Evolutionary conservation across 2,888 invertebrate species (phyloP).

Genomic region (Hemithea aestivaria): DNA sequence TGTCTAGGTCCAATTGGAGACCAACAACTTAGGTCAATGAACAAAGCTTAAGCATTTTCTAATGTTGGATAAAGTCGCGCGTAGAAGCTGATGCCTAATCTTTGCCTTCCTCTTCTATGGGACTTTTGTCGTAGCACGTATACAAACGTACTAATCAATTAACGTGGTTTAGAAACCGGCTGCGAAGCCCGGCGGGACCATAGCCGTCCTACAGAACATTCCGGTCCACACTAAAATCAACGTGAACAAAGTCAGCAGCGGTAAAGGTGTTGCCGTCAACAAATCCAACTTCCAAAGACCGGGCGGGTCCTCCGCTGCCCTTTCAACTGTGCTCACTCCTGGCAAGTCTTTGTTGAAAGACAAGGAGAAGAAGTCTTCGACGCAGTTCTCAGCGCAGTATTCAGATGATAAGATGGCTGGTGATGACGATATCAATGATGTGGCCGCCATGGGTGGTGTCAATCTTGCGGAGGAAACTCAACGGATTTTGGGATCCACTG

Average conservation of each 20-base stretch:
- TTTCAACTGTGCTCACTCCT: conserved; percentile 60
- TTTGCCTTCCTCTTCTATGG: too few relatives aligned
- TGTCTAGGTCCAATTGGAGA: too few relatives aligned
- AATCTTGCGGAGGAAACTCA: conserved; percentile 98
- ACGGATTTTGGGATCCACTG: conserved; percentile 93
- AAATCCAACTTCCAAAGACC: conserved; percentile 55
- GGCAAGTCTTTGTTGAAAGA: conserved; percentile 85
- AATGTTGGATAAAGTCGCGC: too few relatives aligned
- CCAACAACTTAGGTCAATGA: too few relatives aligned
- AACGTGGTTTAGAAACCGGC: conserved; percentile 39
- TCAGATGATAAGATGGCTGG: conserved; percentile 81
- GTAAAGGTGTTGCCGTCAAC: conserved; percentile 72
- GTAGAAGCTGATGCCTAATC: too few relatives aligned
- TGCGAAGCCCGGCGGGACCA: conserved; percentile 48
- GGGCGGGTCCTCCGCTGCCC: conserved; percentile 44
- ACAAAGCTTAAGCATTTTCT: too few relatives aligned
- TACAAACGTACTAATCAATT: too few relatives aligned
- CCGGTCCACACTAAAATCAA: conserved; percentile 65
- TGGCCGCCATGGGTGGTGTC: conserved; percentile 99
- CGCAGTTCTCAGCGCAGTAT: conserved; percentile 53
- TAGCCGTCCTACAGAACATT: conserved; percentile 68
- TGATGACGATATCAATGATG: conserved; percentile 98
- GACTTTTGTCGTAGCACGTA: too few relatives aligned
- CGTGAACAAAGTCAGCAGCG: conserved; percentile 52
- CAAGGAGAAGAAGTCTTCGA: conserved; percentile 84